phyloP scores from a whole-genome alignment of 2,888 invertebrate species.

The Dione juno region DNA sequence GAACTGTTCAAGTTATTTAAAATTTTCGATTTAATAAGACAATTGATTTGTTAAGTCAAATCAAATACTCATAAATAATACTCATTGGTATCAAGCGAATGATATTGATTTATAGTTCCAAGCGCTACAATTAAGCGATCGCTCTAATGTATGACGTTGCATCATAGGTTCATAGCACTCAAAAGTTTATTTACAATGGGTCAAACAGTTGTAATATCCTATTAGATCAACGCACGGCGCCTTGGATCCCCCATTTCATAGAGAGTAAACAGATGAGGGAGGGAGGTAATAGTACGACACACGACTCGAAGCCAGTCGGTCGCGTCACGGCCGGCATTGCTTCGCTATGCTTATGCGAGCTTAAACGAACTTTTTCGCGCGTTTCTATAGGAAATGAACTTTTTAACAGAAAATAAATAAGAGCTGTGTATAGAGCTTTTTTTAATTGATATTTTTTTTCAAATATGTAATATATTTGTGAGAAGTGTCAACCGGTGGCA shows the following conservation, averaged over 20 bases:
- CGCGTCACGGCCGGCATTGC: constrained; percentile 60
- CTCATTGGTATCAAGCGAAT: constrained; percentile 41
- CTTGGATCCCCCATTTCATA: constrained; percentile 73
- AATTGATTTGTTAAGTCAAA: constrained; percentile 33
- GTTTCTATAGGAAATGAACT: constrained; percentile 55
- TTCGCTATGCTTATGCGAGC: constrained; percentile 55
- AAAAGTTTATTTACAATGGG: constrained; percentile 62
- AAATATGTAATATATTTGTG: constrained; percentile 73
- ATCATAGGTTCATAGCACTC: constrained; percentile 50
- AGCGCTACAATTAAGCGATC: constrained; percentile 47
- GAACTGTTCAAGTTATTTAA: not conserved
- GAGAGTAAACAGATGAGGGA: constrained; percentile 78
- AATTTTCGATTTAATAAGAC: constrained; percentile 19
- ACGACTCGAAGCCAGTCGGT: constrained; percentile 68
- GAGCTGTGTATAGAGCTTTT: constrained; percentile 39
- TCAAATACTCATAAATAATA: constrained; percentile 38
- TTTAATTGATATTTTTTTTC: constrained; percentile 52
- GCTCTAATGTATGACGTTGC: constrained; percentile 47
- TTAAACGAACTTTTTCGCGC: constrained; percentile 65
- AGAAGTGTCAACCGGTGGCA: constrained; percentile 76
- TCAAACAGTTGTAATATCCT: constrained; percentile 66
- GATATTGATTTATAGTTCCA: constrained; percentile 40
- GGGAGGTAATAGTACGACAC: constrained; percentile 78
- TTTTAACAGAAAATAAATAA: constrained; percentile 44
- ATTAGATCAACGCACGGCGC: constrained; percentile 64